These are phyloP conservation scores for Diarsia rubi DNA, from an alignment of 2,888 invertebrate species.

Conservation along the genomic window DNA sequence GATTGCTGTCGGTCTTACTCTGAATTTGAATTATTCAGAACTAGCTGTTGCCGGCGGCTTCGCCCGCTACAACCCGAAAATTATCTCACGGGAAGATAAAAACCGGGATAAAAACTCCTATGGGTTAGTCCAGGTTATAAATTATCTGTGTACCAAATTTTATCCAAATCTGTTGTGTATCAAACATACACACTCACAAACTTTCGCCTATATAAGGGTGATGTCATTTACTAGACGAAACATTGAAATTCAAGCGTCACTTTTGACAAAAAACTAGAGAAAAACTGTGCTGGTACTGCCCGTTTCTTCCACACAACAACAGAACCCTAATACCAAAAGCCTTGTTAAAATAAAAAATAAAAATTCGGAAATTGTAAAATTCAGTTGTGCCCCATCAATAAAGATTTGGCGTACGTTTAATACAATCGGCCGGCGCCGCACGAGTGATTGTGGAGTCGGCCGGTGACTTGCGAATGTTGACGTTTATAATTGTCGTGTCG, in stretches of 20 bases:
- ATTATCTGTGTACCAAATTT: no score
- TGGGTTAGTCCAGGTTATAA: no score
- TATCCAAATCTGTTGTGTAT: no score
- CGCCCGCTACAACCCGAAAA: no score
- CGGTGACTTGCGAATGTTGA: conserved; percentile 63
- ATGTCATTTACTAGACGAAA: background rate
- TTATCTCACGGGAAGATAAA: no score
- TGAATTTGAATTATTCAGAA: background rate
- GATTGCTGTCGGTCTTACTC: background rate
- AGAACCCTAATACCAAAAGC: conserved; percentile 1
- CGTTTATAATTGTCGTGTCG: conserved; percentile 61
- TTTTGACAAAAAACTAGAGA: background rate
- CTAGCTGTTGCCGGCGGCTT: no score
- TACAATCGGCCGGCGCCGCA: conserved; percentile 54
- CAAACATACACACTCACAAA: no score
- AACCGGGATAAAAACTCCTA: no score
- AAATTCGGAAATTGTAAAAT: conserved; percentile 46
- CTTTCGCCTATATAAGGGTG: no score
- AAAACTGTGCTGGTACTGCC: background rate
- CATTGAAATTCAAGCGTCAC: background rate
- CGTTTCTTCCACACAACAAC: background rate
- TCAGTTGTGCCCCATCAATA: conserved; percentile 52
- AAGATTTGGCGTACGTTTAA: conserved; percentile 61
- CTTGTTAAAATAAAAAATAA: conserved; percentile 47
- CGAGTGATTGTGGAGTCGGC: conserved; percentile 54